Evolutionary conservation across 2,797 vertebrate species (phyloP), one percentile per base, ranked within the genome.

Genomic region (Clarias platycephalus): DNA sequence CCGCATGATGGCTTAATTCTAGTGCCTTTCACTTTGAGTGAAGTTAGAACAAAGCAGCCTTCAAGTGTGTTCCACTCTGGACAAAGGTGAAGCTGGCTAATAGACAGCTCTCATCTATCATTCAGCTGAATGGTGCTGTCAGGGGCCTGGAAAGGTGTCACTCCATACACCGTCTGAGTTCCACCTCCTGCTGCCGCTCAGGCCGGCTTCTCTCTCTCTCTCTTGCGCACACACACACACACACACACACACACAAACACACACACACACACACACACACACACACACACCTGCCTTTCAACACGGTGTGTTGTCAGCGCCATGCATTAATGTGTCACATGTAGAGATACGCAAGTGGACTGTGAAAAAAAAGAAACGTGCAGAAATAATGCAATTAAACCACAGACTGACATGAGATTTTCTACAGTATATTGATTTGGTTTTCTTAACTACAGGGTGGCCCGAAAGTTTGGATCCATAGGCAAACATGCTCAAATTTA

Each of bases 71-170:
- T 93, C 93, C 91, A 92, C 90, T 86, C 87, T 91, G 94, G 94
- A 95, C 94, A 95, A 93, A 94, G 94, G 93, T 95, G 94, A 94
- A 91, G 91, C 89, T 90, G 83, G 92, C 94, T 95, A 95, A 95
- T 94, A 94, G 94, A 95, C 94, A 94, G 92, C 93, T 90, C 93
- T 94, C 95, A 95, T 96, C 94, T 93, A 95, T 95, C 95, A 95
- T 94, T 92, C 93, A 88, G 90, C 93, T 92, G 88, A 90, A 91
- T 91, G 91, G 91, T 93, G 88, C 93, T 94, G 94, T 94, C 94
- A 95, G 91, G 87, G 87, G 91, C 92, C 92, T 89, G 77, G 90
- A 88, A 93, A 93, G 94, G 91, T 88, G 88, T 89, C 88, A 89
- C 87, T 89, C 88, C 28, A 68, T 70, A 66, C 87, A 78, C 83